Evolutionary conservation across 2,888 invertebrate genomes (phyloP).

Genomic region (Iselma pallidipennis): DNA sequence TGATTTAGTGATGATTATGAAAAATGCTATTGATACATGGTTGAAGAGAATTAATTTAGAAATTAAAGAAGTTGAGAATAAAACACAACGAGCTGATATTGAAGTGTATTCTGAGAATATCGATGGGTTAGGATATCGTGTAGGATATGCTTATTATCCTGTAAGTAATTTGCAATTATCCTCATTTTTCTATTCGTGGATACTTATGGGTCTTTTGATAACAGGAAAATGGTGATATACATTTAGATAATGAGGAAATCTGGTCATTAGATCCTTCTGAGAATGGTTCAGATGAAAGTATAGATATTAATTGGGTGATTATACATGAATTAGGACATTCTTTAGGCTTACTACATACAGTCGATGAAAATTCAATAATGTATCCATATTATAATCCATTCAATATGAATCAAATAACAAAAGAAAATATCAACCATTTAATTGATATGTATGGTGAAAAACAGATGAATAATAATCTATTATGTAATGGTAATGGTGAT

Average conservation of each 20-base stretch:
- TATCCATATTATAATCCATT: slow-evolving; percentile 16
- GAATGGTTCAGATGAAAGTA: not conserved
- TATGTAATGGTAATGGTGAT: not conserved
- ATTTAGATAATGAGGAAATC: slow-evolving; percentile 15
- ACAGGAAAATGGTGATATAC: slow-evolving; percentile 12
- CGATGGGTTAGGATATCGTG: not conserved
- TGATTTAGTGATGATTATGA: not conserved
- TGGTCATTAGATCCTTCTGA: slow-evolving; percentile 6
- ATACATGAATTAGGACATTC: slow-evolving; percentile 37
- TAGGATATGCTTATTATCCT: slow-evolving; percentile 17
- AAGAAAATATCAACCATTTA: not conserved
- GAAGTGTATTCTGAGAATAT: not conserved
- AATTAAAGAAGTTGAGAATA: slow-evolving; percentile 1
- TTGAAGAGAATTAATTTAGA: slow-evolving; percentile 3
- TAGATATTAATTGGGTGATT: slow-evolving; percentile 27
- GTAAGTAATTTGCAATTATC: not conserved
- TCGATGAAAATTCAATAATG: slow-evolving; percentile 24
- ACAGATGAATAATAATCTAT: not conserved
- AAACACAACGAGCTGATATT: slow-evolving; percentile 5
- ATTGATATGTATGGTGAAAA: not conserved
- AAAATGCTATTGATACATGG: slow-evolving; percentile 7
- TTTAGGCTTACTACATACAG: slow-evolving; percentile 31
- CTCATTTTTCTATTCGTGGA: not conserved
- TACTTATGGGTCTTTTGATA: not conserved
- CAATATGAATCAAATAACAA: not conserved